Conservation (phyloP, 2,888 invertebrate genomes). For the Hyposoter didymator region DNA sequence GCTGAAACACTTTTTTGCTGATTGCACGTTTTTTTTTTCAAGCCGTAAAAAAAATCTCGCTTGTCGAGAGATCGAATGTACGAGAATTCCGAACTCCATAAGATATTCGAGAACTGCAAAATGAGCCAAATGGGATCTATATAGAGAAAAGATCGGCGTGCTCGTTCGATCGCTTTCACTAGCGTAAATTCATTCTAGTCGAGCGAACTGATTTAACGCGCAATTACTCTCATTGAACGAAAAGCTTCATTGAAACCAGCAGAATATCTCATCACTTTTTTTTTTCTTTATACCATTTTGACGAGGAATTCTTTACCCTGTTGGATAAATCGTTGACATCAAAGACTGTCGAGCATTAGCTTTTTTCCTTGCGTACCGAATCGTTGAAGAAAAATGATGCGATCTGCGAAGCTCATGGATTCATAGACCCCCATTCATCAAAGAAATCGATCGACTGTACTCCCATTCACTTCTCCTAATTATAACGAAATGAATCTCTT, state of each 20-base stretch:
- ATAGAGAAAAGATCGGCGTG: constrained; percentile 39
- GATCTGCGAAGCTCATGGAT: constrained; percentile 10
- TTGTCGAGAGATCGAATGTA: neutral
- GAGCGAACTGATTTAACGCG: constrained; percentile 77
- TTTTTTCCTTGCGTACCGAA: neutral
- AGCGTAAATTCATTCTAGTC: constrained; percentile 75
- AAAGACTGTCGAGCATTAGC: constrained; percentile 46
- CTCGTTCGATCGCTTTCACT: constrained; percentile 54
- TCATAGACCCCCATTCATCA: neutral
- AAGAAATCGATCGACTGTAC: neutral
- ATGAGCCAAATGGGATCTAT: neutral
- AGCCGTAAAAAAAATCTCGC: neutral
- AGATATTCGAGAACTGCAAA: constrained; percentile 14
- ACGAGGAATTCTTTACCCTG: constrained; percentile 12
- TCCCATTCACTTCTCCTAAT: neutral
- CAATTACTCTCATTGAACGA: constrained; percentile 80
- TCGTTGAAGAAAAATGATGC: neutral
- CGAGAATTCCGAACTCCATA: constrained; percentile 12
- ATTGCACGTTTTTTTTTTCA: constrained; percentile 27
- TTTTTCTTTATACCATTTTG: constrained; percentile 13
- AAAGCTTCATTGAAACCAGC: constrained; percentile 59
- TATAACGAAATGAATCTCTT: neutral
- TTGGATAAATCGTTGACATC: constrained; percentile 47
- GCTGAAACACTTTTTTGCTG: constrained; percentile 1
- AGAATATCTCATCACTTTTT: constrained; percentile 10